phyloP scores from a whole-genome alignment of 2,888 invertebrate genomes.

The Drosophila mimetica region DNA sequence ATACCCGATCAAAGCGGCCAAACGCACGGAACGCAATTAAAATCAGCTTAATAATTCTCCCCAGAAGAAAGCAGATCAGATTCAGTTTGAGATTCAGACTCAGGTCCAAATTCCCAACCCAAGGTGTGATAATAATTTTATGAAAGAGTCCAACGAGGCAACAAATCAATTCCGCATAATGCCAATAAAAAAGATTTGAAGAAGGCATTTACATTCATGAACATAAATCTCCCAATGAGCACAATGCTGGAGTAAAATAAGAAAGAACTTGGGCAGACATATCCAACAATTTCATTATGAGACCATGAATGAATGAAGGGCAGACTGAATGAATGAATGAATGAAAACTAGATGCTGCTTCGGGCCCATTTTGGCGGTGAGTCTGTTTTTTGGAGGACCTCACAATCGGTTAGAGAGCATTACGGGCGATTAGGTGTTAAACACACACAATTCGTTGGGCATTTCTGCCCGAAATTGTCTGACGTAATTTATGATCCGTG shows the following conservation, averaged over 20 bases:
- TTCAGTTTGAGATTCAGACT: constrained; percentile 18
- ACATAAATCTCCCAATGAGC: constrained; percentile 66
- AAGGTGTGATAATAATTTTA: constrained; percentile 81
- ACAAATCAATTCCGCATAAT: constrained; percentile 74
- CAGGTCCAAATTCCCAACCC: constrained; percentile 47
- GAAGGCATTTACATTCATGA: constrained; percentile 75
- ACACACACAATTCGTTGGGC: constrained; percentile 62
- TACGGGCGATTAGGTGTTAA: constrained; percentile 67
- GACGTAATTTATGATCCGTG: constrained; percentile 59
- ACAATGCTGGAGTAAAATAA: constrained; percentile 50
- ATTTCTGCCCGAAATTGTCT: constrained; percentile 21
- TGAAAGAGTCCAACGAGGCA: constrained; percentile 62
- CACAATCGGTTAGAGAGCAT: constrained; percentile 63
- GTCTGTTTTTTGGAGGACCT: constrained; percentile 61
- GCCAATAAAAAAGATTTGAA: constrained; percentile 72
- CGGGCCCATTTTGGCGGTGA: constrained; percentile 35
- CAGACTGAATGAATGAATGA: constrained; percentile 27
- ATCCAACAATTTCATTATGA: constrained; percentile 73
- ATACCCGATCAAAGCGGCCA: constrained; percentile 68
- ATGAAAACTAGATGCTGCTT: constrained; percentile 24
- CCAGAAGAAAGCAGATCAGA: constrained; percentile 23
- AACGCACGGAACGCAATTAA: constrained; percentile 74
- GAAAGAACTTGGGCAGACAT: constrained; percentile 38
- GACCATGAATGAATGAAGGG: constrained; percentile 45
- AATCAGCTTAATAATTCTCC: constrained; percentile 77